Evolutionary conservation across 2,113 vertebrate species (phyloP).

Genomic region (Carassius gibelio): DNA sequence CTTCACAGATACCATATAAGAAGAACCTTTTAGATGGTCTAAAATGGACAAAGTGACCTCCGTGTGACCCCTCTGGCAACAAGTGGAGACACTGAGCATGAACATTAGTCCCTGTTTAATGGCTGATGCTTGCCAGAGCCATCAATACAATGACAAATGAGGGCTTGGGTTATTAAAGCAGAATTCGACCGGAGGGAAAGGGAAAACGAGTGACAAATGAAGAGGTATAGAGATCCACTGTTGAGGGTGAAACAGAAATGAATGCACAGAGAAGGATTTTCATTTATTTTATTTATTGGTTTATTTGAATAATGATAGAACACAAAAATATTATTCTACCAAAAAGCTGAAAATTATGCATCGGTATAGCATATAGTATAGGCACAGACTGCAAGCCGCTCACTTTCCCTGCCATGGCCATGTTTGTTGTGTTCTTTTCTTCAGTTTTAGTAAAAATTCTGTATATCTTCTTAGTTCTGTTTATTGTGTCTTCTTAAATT

Average conservation of each 20-base stretch:
- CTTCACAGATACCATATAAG: neutral
- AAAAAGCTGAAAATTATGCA: neutral
- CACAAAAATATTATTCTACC: too few species aligned
- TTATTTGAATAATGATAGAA: neutral
- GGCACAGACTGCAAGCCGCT: too few species aligned
- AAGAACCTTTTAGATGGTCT: neutral
- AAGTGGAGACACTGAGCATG: constrained; percentile 33
- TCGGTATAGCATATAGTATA: too few species aligned
- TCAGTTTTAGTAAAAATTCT: too few species aligned
- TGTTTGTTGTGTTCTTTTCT: too few species aligned
- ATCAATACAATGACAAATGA: constrained; percentile 61
- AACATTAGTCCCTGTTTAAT: constrained; percentile 17
- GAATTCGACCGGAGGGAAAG: constrained; percentile 53
- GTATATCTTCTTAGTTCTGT: too few species aligned
- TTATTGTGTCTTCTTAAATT: too few species aligned
- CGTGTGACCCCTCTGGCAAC: constrained; percentile 48
- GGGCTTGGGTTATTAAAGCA: constrained; percentile 59
- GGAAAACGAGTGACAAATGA: constrained; percentile 51
- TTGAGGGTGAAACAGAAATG: neutral
- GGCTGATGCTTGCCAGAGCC: constrained; percentile 47
- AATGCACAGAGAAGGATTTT: neutral
- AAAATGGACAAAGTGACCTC: constrained; percentile 49
- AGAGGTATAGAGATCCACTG: constrained; percentile 43
- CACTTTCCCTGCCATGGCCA: too few species aligned
- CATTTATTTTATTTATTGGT: neutral